These are phyloP conservation scores for Pyrocephalus nanus DNA, from an alignment of 2,797 vertebrate species.

Conservation along the genomic window DNA sequence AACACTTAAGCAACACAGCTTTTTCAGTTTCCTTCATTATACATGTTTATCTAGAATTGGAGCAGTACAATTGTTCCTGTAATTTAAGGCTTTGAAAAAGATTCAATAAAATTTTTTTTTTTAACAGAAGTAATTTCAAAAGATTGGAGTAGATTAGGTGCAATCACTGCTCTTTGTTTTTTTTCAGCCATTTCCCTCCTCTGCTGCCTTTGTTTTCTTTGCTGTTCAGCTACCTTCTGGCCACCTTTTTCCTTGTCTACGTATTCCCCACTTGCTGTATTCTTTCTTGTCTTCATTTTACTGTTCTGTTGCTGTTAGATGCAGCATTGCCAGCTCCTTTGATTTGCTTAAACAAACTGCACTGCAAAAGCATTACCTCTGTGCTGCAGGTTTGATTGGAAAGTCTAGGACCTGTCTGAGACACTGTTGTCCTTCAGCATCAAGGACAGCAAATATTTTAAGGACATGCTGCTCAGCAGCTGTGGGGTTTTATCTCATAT, in stretches of 20 bases:
- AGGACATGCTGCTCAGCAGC: constrained; percentile 24
- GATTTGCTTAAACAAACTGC: not conserved
- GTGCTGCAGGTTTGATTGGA: not conserved
- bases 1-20: not conserved
- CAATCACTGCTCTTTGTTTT: not conserved
- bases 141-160: not conserved
- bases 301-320: not conserved
- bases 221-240: not conserved
- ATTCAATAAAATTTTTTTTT: not conserved
- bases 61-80: not conserved
- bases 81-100: not conserved
- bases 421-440: not conserved
- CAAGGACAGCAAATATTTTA: not conserved
- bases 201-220: not conserved
- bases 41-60: not conserved
- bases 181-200: not conserved
- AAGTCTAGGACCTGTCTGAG: not conserved
- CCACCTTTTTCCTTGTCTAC: not conserved
- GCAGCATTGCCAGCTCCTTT: not conserved
- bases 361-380: not conserved
- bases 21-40: not conserved
- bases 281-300: not conserved
- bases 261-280: not conserved
- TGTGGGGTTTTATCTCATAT: not conserved
- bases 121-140: not conserved